A percentile compares a stretch with the other conserved stretches of the same genome.
Evolutionary conservation across 2,888 invertebrate genomes (phyloP).

Genomic region (Vandiemenella viatica): DNA sequence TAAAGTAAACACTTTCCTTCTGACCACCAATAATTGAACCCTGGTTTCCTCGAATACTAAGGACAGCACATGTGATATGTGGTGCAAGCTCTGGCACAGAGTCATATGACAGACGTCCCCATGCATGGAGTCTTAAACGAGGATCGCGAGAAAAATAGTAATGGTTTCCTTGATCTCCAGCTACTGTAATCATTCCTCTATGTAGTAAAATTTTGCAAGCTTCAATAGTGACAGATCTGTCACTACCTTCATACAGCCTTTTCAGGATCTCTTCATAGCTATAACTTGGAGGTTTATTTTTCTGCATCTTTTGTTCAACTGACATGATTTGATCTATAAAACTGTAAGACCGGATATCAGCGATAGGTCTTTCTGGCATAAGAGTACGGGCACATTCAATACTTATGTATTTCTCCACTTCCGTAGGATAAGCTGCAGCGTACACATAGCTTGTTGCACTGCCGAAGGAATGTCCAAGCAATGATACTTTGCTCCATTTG

Average conservation of each 20-base stretch:
- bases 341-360: constrained; percentile 21
- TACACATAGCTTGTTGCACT: constrained; percentile 41
- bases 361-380: background rate
- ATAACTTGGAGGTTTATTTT: constrained; percentile 43
- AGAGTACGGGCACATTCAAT: constrained; percentile 23
- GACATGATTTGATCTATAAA: constrained; percentile 33
- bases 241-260: constrained; percentile 37
- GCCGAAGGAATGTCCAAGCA: constrained; percentile 45
- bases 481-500: constrained; percentile 49
- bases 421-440: constrained; percentile 42
- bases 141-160: constrained; percentile 43
- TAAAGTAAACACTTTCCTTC: constrained; percentile 22
- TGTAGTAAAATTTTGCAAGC: constrained; percentile 31
- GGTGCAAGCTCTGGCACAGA: constrained; percentile 39
- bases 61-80: constrained; percentile 43
- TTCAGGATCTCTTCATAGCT: constrained; percentile 43
- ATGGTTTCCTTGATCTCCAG: constrained; percentile 41
- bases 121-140: constrained; percentile 38
- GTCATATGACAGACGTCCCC: constrained; percentile 36
- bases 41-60: constrained; percentile 38
- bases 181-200: constrained; percentile 39
- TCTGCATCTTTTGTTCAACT: constrained; percentile 23
- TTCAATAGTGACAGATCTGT: constrained; percentile 38
- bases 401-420: constrained; percentile 37
- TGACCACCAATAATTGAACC: constrained; percentile 8